These are phyloP conservation scores for Mirza zaza DNA, from an alignment of 2,113 vertebrate genomes.

Conservation along the genomic window DNA sequence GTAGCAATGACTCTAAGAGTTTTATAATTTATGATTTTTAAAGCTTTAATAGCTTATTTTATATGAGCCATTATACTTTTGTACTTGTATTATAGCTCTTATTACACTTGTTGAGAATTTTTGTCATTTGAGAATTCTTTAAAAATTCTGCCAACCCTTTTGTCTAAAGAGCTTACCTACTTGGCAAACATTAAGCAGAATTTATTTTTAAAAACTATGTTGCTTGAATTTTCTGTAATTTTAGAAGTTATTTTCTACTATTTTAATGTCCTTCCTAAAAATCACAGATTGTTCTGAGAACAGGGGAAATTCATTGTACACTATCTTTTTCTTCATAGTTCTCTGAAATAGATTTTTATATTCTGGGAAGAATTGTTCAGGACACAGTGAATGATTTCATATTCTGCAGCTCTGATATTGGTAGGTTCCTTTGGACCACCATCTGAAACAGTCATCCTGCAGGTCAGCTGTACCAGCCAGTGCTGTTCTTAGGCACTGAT, in stretches of 20 bases:
- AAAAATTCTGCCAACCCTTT: neutral
- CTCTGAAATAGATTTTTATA: constrained; percentile 23
- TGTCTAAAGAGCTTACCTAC: neutral
- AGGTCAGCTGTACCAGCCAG: neutral
- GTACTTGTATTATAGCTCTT: neutral
- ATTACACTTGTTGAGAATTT: neutral
- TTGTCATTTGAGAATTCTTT: neutral
- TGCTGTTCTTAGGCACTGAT: neutral
- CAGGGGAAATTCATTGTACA: neutral
- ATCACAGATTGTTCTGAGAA: constrained; percentile 40
- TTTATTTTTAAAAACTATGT: constrained; percentile 37
- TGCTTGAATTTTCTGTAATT: constrained; percentile 11
- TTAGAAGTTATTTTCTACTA: constrained; percentile 38
- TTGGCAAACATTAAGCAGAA: neutral
- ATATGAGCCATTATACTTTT: neutral
- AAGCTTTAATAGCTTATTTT: neutral
- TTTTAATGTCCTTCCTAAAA: constrained; percentile 13
- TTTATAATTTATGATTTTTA: neutral
- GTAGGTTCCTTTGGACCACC: neutral
- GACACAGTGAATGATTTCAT: neutral
- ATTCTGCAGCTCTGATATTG: neutral
- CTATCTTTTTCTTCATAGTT: neutral
- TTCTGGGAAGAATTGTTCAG: neutral
- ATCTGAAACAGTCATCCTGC: neutral
- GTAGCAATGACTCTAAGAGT: neutral